phyloP scores from a whole-genome alignment of 1,140 invertebrate genomes.

The Drosophila saltans region DNA sequence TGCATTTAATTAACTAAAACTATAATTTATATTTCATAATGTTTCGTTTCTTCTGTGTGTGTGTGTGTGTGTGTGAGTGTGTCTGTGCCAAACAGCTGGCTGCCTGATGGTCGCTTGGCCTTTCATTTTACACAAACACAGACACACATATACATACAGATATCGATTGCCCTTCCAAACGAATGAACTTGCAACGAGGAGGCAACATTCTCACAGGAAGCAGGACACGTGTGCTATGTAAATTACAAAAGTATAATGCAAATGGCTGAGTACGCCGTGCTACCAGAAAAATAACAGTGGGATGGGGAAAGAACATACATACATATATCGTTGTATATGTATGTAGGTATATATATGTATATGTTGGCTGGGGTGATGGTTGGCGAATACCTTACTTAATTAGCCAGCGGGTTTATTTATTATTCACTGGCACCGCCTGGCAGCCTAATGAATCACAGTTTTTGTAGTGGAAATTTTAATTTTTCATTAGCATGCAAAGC shows the following conservation, averaged over 20 bases:
- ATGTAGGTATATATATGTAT: too few species aligned
- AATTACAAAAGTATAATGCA: slow-evolving; percentile 76
- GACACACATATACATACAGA: not conserved
- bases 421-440: slow-evolving; percentile 72
- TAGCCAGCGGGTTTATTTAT: slow-evolving; percentile 78
- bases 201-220: slow-evolving; percentile 59
- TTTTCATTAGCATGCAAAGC: slow-evolving; percentile 79
- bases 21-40: slow-evolving; percentile 64
- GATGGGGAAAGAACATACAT: too few species aligned
- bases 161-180: slow-evolving; percentile 70
- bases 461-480: slow-evolving; percentile 80
- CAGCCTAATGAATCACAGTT: slow-evolving; percentile 80
- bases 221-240: slow-evolving; percentile 64
- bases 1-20: slow-evolving; percentile 54
- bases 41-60: slow-evolving; percentile 21
- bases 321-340: too few species aligned
- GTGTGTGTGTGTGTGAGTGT: not conserved
- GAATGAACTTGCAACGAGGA: slow-evolving; percentile 51
- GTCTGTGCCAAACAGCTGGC: slow-evolving; percentile 21
- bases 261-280: slow-evolving; percentile 23
- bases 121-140: slow-evolving; percentile 18
- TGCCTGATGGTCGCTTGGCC: slow-evolving; percentile 26
- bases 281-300: not conserved
- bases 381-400: slow-evolving; percentile 67
- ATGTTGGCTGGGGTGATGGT: slow-evolving; percentile 9